Evolutionary conservation across 2,888 invertebrate genomes (phyloP).

Genomic region (Pogonocherus hispidulus): DNA sequence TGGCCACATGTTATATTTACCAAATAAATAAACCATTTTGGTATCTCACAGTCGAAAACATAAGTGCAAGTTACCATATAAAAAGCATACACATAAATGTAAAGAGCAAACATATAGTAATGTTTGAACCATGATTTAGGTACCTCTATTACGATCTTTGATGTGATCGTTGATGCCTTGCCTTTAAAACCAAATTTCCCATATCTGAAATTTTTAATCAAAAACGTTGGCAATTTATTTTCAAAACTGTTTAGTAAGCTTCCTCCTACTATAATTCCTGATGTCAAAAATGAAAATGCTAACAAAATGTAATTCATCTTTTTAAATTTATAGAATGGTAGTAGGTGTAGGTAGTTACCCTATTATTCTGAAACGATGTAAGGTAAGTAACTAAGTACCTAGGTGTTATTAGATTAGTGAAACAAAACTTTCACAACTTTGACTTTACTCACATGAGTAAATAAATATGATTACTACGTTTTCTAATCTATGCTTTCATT

Average conservation of each 20-base stretch:
- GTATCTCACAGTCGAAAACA: slow-evolving; percentile 69
- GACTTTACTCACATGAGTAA: no score
- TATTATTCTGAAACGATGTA: no score
- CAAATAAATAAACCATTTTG: slow-evolving; percentile 68
- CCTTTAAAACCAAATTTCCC: slow-evolving; percentile 80
- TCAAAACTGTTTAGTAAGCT: slow-evolving; percentile 77
- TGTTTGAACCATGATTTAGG: slow-evolving; percentile 87
- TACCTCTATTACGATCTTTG: slow-evolving; percentile 72
- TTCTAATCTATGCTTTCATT: no score
- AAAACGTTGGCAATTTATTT: slow-evolving; percentile 75
- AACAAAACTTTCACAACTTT: no score
- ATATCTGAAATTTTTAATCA: slow-evolving; percentile 79
- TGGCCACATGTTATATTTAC: slow-evolving; percentile 69
- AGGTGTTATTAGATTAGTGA: no score
- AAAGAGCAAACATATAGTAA: slow-evolving; percentile 81
- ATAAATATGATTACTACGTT: no score
- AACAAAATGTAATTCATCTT: slow-evolving; percentile 59
- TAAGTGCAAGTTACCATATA: slow-evolving; percentile 70
- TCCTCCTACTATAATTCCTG: slow-evolving; percentile 71
- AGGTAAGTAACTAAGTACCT: no score
- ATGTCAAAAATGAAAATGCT: slow-evolving; percentile 57
- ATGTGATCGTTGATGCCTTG: slow-evolving; percentile 45
- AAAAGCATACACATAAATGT: slow-evolving; percentile 71
- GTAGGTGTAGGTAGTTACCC: no score
- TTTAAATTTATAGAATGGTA: not conserved